These are phyloP conservation scores for Sakesphorus luctuosus DNA, from an alignment of 2,113 vertebrate species.

Conservation along the genomic window DNA sequence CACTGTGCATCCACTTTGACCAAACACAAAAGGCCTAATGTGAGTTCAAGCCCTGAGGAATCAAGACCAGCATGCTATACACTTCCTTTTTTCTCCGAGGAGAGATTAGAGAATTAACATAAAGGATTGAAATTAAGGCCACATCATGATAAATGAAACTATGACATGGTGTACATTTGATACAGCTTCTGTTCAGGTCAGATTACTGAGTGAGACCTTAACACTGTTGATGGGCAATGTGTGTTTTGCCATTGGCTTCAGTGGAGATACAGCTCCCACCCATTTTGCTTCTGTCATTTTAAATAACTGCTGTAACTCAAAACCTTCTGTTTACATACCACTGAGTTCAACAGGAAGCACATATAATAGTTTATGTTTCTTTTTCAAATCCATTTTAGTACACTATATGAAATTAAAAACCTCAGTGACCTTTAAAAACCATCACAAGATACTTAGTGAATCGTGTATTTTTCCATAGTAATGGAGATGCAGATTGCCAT, in stretches of 20 bases:
- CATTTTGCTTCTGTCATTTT: slow-evolving; percentile 12
- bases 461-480: not conserved
- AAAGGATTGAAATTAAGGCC: not conserved
- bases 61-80: not conserved
- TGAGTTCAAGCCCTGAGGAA: not conserved
- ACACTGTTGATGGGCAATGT: not conserved
- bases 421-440: slow-evolving; percentile 57
- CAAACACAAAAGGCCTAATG: not conserved
- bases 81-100: not conserved
- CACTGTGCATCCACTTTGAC: not conserved
- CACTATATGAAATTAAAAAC: slow-evolving; percentile 57
- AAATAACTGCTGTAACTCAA: slow-evolving; percentile 51
- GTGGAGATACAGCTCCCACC: not conserved
- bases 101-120: not conserved
- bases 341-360: slow-evolving; percentile 59
- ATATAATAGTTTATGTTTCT: slow-evolving; percentile 43
- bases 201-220: not conserved
- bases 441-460: slow-evolving; percentile 21
- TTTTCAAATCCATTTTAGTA: slow-evolving; percentile 46
- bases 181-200: not conserved
- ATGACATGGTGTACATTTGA: not conserved
- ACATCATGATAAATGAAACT: not conserved
- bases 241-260: not conserved
- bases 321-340: slow-evolving; percentile 21
- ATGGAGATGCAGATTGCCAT: not conserved